phyloP scores from a whole-genome alignment of 1,140 invertebrate species.

The Potamilus streckersoni region DNA sequence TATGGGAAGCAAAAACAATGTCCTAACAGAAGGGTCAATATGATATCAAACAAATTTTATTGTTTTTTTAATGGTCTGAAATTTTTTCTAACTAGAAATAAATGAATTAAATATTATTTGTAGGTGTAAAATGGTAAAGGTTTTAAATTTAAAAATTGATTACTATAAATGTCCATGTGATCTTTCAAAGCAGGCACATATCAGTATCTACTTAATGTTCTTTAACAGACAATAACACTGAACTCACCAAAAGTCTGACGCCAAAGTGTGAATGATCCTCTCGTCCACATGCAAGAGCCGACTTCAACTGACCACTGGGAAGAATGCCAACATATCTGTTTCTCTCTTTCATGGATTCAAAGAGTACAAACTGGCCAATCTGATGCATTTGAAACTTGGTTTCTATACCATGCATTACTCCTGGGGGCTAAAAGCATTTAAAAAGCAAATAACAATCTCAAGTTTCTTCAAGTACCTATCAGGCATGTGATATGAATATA shows the following conservation, averaged over 20 bases:
- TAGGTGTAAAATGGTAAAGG: too few relatives aligned
- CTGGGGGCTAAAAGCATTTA: slow-evolving; percentile 46
- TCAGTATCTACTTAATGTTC: too few relatives aligned
- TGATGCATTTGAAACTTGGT: slow-evolving; percentile 55
- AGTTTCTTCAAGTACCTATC: background rate
- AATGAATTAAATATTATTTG: too few relatives aligned
- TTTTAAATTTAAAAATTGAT: too few relatives aligned
- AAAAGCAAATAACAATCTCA: background rate
- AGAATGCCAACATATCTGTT: slow-evolving; percentile 52
- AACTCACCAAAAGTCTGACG: slow-evolving; percentile 57
- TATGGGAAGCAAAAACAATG: too few relatives aligned
- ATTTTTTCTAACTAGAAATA: too few relatives aligned
- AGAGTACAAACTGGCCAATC: slow-evolving; percentile 45
- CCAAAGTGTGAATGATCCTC: slow-evolving; percentile 58
- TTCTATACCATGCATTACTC: slow-evolving; percentile 49
- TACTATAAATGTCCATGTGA: too few relatives aligned
- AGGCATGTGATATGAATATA: background rate
- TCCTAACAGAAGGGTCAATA: too few relatives aligned
- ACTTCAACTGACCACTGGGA: slow-evolving; percentile 52
- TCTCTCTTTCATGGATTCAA: slow-evolving; percentile 54
- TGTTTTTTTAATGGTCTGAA: too few relatives aligned
- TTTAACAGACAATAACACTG: too few relatives aligned
- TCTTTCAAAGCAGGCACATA: too few relatives aligned
- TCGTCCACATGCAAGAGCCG: slow-evolving; percentile 49
- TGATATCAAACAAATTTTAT: too few relatives aligned